Base-by-base conservation (phyloP, 2,797 vertebrate genomes). In the Myripristis murdjan region DNA sequence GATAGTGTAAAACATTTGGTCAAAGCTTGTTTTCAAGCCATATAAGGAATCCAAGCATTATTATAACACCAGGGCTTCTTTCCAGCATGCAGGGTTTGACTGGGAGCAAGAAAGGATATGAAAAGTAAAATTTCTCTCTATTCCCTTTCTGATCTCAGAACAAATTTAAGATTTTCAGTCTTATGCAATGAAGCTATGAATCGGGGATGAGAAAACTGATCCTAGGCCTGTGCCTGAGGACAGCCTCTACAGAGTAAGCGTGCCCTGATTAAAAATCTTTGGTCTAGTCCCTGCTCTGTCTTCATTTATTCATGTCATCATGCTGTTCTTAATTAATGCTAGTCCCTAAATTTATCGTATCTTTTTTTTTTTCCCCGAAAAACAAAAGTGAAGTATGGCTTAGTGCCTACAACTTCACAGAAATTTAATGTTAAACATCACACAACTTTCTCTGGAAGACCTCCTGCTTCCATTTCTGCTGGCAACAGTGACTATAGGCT, bases 181-280 rank as follows among this genome's bases (percentile, higher is more conserved):
- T 64, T 11, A 39, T 39, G 10, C 10, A 22, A 23, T 33, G 48
- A 65, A 65, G 70, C 56, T 72, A 63, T 76, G 57, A 47, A 67
- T 71, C 53, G 65, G 12, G 56, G 26, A 53, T 35, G 9, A 2
- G 2, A 33, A 24, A 15, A 44, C 33, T 73, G 56, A 64, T 53
- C 26, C 70, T 64, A 58, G 55, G 58, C 60, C 64, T 64, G 37
- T 15, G 66, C 77, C 61, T 0, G 20, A 39, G 73, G 67, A 12
- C 44, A 60, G 47, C 37, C 41, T 26, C 0, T 23, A 49, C 48
- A 59, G n/a, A 15, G 22, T 22, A 16, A 39, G 2, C 47, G 14
- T 44, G 53, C 20, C 68, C 26, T 62, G 46, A 76, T 81, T 56
- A 60, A 12, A 39, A 3, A 39, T 12, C 35, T 10, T 39, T 12